Conservation (phyloP, 2,797 vertebrate species). For the Rhinella marina region DNA sequence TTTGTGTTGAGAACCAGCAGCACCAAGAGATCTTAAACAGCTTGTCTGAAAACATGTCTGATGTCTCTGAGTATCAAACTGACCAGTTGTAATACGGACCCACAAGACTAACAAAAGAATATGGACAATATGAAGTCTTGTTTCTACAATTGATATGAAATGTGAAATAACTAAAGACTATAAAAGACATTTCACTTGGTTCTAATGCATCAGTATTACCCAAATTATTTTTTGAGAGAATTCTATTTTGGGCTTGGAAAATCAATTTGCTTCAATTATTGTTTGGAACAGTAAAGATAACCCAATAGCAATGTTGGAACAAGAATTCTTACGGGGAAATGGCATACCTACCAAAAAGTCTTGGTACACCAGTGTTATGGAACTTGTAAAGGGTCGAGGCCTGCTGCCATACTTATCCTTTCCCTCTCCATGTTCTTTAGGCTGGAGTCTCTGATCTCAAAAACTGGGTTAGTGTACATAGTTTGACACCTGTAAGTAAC, state of each 20-base stretch:
- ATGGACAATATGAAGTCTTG: not conserved
- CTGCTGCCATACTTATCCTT: not conserved
- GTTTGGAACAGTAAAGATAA: not conserved
- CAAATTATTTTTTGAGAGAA: constrained; percentile 19
- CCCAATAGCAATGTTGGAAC: not conserved
- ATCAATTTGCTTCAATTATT: not conserved
- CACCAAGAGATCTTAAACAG: constrained; percentile 75
- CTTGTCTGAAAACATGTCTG: constrained; percentile 79
- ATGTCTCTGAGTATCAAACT: constrained; percentile 78
- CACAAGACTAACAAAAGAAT: not conserved
- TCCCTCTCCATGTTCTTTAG: not conserved
- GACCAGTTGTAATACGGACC: constrained; percentile 75
- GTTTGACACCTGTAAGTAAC: not conserved
- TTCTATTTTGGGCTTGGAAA: not conserved
- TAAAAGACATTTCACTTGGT: constrained; percentile 28
- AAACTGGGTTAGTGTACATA: too few relatives aligned
- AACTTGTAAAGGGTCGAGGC: not conserved
- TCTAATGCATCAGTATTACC: constrained; percentile 37
- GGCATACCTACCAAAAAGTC: not conserved
- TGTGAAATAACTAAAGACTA: constrained; percentile 36
- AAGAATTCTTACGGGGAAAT: not conserved
- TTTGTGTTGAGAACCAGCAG: constrained; percentile 81
- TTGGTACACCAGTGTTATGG: not conserved
- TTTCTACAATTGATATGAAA: constrained; percentile 6
- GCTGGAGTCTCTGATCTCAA: not conserved